Evolutionary conservation across 1,140 invertebrate species (phyloP).

Genomic region (Drosophila nigromelanica): DNA sequence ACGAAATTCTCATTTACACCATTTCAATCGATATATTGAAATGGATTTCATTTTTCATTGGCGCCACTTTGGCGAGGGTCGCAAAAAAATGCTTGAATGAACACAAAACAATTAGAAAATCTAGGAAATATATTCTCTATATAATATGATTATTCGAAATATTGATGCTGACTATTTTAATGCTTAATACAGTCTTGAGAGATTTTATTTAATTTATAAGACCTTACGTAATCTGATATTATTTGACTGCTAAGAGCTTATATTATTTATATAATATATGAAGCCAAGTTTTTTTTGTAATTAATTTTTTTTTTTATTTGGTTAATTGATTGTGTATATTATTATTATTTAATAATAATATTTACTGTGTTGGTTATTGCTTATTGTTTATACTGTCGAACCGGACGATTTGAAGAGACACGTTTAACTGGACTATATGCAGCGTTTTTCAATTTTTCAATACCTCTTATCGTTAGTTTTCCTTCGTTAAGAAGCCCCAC

Average conservation of each 20-base stretch:
- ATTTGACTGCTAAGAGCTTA: not conserved
- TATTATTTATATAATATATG: not conserved
- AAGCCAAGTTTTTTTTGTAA: not conserved
- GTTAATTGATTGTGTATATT: not conserved
- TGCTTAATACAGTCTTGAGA: not conserved
- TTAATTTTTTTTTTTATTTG: not conserved
- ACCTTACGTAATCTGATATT: not conserved
- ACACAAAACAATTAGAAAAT: not conserved
- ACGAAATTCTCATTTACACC: slow-evolving; percentile 14
- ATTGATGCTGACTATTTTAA: too few relatives aligned
- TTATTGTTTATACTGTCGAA: slow-evolving; percentile 14
- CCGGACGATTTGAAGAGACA: slow-evolving; percentile 32
- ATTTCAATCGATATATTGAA: slow-evolving; percentile 46
- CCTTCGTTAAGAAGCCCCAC: slow-evolving; percentile 46
- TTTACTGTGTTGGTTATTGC: not conserved
- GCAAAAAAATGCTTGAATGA: slow-evolving; percentile 2
- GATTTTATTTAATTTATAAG: not conserved
- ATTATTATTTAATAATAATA: not conserved
- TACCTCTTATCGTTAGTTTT: slow-evolving; percentile 52
- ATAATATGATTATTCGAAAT: not conserved
- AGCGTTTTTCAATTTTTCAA: slow-evolving; percentile 35
- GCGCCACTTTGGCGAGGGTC: slow-evolving; percentile 33
- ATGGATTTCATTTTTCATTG: slow-evolving; percentile 38
- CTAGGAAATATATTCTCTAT: not conserved
- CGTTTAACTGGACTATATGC: slow-evolving; percentile 41